These are phyloP conservation scores for Aspidapion aeneum DNA, from an alignment of 2,888 invertebrate genomes.

Conservation along the genomic window DNA sequence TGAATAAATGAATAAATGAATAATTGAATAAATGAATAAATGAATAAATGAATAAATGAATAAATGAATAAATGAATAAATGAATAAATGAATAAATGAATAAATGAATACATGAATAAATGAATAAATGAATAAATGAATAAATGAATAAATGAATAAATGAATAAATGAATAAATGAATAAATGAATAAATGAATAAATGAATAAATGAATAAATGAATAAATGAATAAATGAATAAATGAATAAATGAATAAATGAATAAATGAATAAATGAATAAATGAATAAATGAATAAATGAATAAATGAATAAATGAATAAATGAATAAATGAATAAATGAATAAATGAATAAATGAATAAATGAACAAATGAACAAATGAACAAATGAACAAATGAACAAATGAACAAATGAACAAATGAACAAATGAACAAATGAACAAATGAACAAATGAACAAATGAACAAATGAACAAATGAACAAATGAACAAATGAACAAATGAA, in stretches of 20 bases:
- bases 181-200: slow-evolving; percentile 7
- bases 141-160: slow-evolving; percentile 1
- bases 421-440: not conserved
- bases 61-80: slow-evolving; percentile 3
- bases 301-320: not conserved
- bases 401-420: not conserved
- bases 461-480: not conserved
- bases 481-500: not conserved
- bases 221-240: slow-evolving; percentile 7
- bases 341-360: not conserved
- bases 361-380: not conserved
- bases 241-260: slow-evolving; percentile 7
- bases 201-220: slow-evolving; percentile 7
- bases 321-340: not conserved
- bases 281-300: slow-evolving; percentile 2
- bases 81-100: not conserved
- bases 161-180: not conserved
- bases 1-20: not conserved
- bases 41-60: slow-evolving; percentile 1
- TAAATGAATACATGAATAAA: slow-evolving; percentile 2
- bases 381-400: not conserved
- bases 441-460: not conserved
- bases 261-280: slow-evolving; percentile 8
- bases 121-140: slow-evolving; percentile 2
- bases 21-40: slow-evolving; percentile 2